Percentiles rank a stretch among this genome's conserved stretches.
Conservation (phyloP, 2,888 invertebrate species). For the Pediacus dermestoides region DNA sequence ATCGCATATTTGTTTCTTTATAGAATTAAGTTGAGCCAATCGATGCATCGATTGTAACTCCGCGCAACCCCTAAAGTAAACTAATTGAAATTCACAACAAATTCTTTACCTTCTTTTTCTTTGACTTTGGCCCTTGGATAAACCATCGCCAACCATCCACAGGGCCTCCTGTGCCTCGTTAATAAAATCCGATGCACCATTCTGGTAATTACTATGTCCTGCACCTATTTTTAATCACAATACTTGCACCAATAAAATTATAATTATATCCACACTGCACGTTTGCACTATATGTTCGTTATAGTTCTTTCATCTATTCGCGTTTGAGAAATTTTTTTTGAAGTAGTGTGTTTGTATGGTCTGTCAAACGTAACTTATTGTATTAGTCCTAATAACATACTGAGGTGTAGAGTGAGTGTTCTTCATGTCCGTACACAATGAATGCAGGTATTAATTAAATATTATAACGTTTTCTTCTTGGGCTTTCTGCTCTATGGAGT, state of each 20-base stretch:
- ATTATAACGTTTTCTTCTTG: slow-evolving; percentile 39
- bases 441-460: slow-evolving; percentile 43
- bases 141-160: slow-evolving; percentile 50
- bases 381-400: slow-evolving; percentile 29
- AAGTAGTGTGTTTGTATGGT: too few species aligned
- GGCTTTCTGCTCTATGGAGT: slow-evolving; percentile 47
- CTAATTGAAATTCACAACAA: too few species aligned
- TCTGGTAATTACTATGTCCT: slow-evolving; percentile 55
- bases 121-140: slow-evolving; percentile 53
- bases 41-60: too few species aligned
- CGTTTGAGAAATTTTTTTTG: too few species aligned
- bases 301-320: slow-evolving; percentile 10
- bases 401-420: slow-evolving; percentile 21
- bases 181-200: slow-evolving; percentile 45
- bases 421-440: slow-evolving; percentile 17
- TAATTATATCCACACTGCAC: slow-evolving; percentile 2
- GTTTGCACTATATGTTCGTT: slow-evolving; percentile 5
- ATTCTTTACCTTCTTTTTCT: slow-evolving; percentile 56
- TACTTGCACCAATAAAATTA: background rate
- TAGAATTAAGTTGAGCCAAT: too few species aligned
- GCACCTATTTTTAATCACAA: slow-evolving; percentile 55
- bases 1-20: too few species aligned
- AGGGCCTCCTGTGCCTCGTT: slow-evolving; percentile 45
- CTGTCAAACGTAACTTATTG: too few species aligned
- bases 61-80: too few species aligned